These are phyloP conservation scores for Anagyrus pseudococci DNA, from an alignment of 2,888 invertebrate species.

Conservation along the genomic window DNA sequence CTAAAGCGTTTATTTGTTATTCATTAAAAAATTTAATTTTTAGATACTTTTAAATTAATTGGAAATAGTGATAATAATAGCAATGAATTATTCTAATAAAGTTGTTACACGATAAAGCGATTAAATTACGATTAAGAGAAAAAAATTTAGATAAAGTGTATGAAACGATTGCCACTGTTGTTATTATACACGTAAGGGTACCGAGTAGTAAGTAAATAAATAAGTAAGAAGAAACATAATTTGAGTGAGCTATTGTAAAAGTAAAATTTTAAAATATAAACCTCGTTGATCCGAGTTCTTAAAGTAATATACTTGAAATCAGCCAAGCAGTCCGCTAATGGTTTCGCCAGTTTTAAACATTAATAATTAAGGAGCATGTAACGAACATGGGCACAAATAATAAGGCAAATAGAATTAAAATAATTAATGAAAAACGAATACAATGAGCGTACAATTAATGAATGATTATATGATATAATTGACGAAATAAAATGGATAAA, in stretches of 20 bases:
- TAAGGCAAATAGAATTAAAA: constrained; percentile 30
- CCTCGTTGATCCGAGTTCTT: constrained; percentile 38
- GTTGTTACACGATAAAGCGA: background rate
- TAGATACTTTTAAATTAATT: background rate
- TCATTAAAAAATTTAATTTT: no score
- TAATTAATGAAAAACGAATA: constrained; percentile 26
- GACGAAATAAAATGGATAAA: constrained; percentile 26
- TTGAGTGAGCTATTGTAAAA: constrained; percentile 3
- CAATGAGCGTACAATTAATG: constrained; percentile 35
- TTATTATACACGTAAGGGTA: background rate
- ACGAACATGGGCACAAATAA: constrained; percentile 35
- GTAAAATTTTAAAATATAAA: constrained; percentile 29
- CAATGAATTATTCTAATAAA: background rate
- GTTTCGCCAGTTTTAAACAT: constrained; percentile 20
- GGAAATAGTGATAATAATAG: background rate
- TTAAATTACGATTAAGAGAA: background rate
- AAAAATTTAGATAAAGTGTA: background rate
- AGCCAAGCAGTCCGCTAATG: background rate
- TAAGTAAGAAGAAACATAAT: background rate
- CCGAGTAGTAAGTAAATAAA: constrained; percentile 2
- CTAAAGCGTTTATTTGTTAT: no score
- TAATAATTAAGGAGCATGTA: constrained; percentile 1
- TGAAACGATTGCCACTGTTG: background rate
- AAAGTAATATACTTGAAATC: constrained; percentile 18
- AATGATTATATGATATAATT: constrained; percentile 33